These are phyloP conservation scores for Steinernema scapterisci DNA, from an alignment of 2,888 invertebrate species.

Conservation along the genomic window DNA sequence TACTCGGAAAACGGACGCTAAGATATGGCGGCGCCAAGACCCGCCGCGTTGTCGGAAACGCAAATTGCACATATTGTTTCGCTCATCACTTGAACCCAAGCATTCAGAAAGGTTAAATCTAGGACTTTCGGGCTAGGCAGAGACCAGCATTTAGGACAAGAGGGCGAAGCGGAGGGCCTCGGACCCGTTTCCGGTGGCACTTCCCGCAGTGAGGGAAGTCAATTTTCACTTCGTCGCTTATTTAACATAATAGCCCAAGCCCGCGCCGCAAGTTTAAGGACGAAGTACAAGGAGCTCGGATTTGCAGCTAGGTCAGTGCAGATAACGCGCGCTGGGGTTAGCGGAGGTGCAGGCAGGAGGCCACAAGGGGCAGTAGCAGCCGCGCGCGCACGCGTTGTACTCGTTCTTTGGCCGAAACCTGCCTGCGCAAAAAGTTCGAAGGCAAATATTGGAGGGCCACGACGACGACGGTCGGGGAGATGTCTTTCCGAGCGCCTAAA, in stretches of 20 bases:
- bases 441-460: neutral
- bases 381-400: too few species aligned
- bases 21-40: too few species aligned
- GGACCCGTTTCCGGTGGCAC: neutral
- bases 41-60: neutral
- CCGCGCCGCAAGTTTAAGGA: neutral
- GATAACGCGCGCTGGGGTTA: too few species aligned
- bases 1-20: too few species aligned
- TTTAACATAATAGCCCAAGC: neutral
- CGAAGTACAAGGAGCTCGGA: too few species aligned
- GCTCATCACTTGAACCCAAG: neutral
- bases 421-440: neutral
- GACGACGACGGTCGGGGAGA: too few species aligned
- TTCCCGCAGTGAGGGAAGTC: slow-evolving; percentile 7
- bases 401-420: slow-evolving; percentile 12
- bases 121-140: neutral
- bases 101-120: neutral
- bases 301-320: too few species aligned
- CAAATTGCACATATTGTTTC: neutral
- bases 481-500: neutral
- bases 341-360: too few species aligned
- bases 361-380: too few species aligned
- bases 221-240: slow-evolving; percentile 7
- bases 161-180: neutral
- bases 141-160: neutral